Base-by-base conservation (phyloP, 1,140 invertebrate genomes). In the Pararge aegeria region DNA sequence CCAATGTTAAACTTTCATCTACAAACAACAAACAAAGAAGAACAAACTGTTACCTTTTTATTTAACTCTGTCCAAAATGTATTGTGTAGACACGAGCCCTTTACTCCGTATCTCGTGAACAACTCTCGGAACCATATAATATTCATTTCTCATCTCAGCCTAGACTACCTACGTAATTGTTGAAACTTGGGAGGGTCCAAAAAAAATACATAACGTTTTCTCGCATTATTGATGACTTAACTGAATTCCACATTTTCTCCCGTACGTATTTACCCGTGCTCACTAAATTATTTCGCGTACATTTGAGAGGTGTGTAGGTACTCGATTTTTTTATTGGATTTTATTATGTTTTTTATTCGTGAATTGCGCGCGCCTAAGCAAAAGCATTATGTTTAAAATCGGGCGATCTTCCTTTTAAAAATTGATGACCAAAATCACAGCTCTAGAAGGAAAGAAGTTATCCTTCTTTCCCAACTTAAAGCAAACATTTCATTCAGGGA, bases 191-290 rank as follows among this genome's bases (percentile, higher is more conserved):
- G 29, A 57, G 61, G 50, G 52, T 53, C 40, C n/a, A 60, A 48
- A 64, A 62, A 62, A 68, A 66, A 64, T 44, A 53, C 57, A 52
- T 66, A 58, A 64, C 60, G 66, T 65, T 68, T 53, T 27, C 46
- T 18, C 54, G 46, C 66, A 72, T 72, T 72, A 66, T 66, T 66
- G 53, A 72, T 73, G 61, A 49, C 69, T 60, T 64, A 62, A 52
- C 56, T 37, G 29, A 10, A 30, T 30, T 30, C 10, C 29, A 30
- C 29, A 30, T 30, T 30, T 10, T 1, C 29, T n/a, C 29, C 29
- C 9, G 10, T 30, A 6, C 29, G 5, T 10, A 30, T 30, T 30
- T 30, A 24, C 29, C 29, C 29, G 5, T 10, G 29, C 29, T 30
- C 29, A 10, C 29, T 30, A 30, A 30, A 9, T 30, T 30, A 30